phyloP scores from a whole-genome alignment of 2,797 vertebrate genomes.

The Rhinichthys osculus region DNA sequence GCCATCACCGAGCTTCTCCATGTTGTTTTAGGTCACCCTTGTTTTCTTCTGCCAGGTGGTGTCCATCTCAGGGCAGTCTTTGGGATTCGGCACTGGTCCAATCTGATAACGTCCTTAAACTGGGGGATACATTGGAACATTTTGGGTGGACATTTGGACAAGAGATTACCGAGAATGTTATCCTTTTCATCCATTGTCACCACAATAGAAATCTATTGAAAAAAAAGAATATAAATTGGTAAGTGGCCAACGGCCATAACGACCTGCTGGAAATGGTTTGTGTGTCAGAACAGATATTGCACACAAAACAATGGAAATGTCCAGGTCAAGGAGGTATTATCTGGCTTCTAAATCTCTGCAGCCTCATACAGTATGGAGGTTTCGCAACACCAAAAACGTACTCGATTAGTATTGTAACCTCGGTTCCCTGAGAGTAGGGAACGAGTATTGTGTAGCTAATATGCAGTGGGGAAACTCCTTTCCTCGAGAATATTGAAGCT shows the following conservation, averaged over 20 bases:
- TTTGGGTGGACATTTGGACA: neutral
- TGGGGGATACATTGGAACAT: neutral
- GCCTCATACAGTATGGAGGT: neutral
- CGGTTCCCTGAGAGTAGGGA: too few relatives aligned
- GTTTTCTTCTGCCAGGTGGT: neutral
- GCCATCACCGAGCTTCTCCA: neutral
- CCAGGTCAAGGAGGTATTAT: conserved; percentile 67
- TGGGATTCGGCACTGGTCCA: neutral
- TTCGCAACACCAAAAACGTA: neutral
- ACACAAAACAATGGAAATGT: conserved; percentile 58
- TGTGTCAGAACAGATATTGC: conserved; percentile 64
- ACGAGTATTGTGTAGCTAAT: too few relatives aligned
- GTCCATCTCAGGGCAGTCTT: neutral
- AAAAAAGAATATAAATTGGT: conserved; percentile 27
- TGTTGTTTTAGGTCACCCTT: neutral
- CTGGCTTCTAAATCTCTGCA: conserved; percentile 60
- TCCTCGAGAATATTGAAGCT: too few relatives aligned
- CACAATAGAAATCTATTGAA: conserved; percentile 6
- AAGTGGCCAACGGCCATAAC: conserved; percentile 52
- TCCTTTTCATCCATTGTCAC: neutral
- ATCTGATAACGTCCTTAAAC: neutral
- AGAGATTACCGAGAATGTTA: neutral
- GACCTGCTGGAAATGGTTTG: conserved; percentile 60
- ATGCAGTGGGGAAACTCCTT: too few relatives aligned
- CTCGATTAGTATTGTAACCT: too few relatives aligned